These are phyloP conservation scores for Polypterus senegalus DNA, from an alignment of 2,113 vertebrate species.

Conservation along the genomic window DNA sequence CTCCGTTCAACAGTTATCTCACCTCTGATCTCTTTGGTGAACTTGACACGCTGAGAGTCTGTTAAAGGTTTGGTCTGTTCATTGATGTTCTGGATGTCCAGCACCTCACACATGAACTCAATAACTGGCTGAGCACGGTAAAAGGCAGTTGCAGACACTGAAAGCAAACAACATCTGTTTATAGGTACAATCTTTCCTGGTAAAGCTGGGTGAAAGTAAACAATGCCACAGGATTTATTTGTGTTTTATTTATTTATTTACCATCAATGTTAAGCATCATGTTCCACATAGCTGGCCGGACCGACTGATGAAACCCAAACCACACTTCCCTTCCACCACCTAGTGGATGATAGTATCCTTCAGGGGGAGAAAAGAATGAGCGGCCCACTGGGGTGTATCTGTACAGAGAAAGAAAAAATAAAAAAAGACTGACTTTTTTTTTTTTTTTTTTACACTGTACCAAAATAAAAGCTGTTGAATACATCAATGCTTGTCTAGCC, in stretches of 20 bases:
- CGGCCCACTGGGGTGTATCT: constrained; percentile 96
- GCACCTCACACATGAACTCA: constrained; percentile 97
- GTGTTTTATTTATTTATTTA: constrained; percentile 27
- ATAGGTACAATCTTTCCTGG: no score
- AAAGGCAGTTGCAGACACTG: constrained; percentile 95
- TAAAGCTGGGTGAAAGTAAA: no score
- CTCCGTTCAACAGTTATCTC: constrained; percentile 1
- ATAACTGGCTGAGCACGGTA: constrained; percentile 97
- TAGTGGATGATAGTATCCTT: constrained; percentile 96
- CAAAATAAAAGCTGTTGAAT: no score
- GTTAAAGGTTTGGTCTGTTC: constrained; percentile 96
- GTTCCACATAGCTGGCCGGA: constrained; percentile 97
- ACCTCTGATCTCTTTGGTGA: constrained; percentile 99
- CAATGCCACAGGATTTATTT: no score
- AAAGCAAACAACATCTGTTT: constrained; percentile 4
- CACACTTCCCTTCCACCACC: constrained; percentile 94
- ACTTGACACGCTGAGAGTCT: constrained; percentile 95
- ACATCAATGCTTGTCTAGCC: no score
- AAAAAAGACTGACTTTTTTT: neutral
- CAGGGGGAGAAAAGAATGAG: constrained; percentile 93
- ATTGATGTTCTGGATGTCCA: constrained; percentile 96
- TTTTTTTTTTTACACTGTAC: neutral
- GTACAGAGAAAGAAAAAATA: constrained; percentile 1
- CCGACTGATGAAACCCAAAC: constrained; percentile 97
- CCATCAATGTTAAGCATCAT: constrained; percentile 99